phyloP scores from a whole-genome alignment of 2,888 invertebrate genomes.

The Ptilodon capucinus region DNA sequence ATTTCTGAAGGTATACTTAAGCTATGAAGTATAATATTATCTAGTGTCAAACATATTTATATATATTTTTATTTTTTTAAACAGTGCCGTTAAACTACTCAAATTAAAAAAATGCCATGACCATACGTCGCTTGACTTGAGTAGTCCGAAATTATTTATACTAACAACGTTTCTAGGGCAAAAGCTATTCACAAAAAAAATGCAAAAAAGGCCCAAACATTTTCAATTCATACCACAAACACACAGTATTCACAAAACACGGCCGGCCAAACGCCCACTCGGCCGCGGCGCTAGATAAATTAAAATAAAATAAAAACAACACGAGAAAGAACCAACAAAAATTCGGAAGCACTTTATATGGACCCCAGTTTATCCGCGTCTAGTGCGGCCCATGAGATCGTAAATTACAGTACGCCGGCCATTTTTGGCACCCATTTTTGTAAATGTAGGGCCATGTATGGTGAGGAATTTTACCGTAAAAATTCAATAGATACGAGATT shows the following conservation, averaged over 20 bases:
- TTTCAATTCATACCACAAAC: background rate
- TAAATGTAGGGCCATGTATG: slow-evolving; percentile 28
- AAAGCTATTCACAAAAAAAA: no score
- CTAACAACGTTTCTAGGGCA: no score
- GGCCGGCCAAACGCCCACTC: slow-evolving; percentile 35
- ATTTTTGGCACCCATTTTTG: slow-evolving; percentile 51
- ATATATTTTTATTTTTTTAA: background rate
- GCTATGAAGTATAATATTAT: no score
- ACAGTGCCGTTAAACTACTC: no score
- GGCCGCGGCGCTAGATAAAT: slow-evolving; percentile 53
- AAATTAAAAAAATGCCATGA: no score
- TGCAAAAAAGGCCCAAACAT: background rate
- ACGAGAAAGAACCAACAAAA: slow-evolving; percentile 42
- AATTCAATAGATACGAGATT: slow-evolving; percentile 34
- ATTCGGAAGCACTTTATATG: slow-evolving; percentile 53
- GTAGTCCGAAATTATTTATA: no score
- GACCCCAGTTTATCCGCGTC: slow-evolving; percentile 51
- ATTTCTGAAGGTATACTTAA: no score
- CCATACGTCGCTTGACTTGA: no score
- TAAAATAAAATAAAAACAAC: slow-evolving; percentile 46
- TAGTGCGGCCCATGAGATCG: slow-evolving; percentile 42
- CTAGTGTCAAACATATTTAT: background rate
- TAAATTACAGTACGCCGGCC: slow-evolving; percentile 45
- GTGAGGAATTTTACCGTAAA: slow-evolving; percentile 36
- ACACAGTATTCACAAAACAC: slow-evolving; percentile 32